Percentiles rank a stretch among this genome's conserved stretches.
These are phyloP conservation scores for Adelges cooleyi DNA, from an alignment of 1,140 invertebrate species.

Conservation along the genomic window DNA sequence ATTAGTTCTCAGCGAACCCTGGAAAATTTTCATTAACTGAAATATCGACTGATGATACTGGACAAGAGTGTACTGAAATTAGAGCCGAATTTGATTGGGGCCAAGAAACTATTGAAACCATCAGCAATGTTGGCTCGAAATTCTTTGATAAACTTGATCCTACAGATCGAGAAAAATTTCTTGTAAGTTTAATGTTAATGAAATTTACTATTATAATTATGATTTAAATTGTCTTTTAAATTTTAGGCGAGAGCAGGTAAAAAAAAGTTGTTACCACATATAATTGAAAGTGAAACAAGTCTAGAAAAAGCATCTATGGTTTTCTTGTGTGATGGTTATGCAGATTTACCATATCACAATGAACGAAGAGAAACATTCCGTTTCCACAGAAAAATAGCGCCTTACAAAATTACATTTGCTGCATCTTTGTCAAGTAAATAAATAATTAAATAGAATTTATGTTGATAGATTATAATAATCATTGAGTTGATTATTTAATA, in stretches of 20 bases:
- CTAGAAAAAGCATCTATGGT: slow-evolving; percentile 48
- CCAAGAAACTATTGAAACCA: slow-evolving; percentile 37
- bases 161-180: slow-evolving; percentile 38
- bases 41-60: slow-evolving; percentile 38
- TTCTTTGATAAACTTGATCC: slow-evolving; percentile 30
- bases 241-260: slow-evolving; percentile 40
- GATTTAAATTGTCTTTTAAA: not conserved
- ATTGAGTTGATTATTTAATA: slow-evolving; percentile 6
- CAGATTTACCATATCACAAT: slow-evolving; percentile 35
- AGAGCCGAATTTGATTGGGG: slow-evolving; percentile 42
- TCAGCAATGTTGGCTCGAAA: slow-evolving; percentile 31
- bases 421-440: slow-evolving; percentile 39
- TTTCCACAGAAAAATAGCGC: slow-evolving; percentile 57
- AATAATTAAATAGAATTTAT: not conserved
- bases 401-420: slow-evolving; percentile 57
- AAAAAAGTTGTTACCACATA: slow-evolving; percentile 38
- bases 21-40: slow-evolving; percentile 48
- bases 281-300: slow-evolving; percentile 44
- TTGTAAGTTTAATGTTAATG: slow-evolving; percentile 33
- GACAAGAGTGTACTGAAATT: slow-evolving; percentile 41
- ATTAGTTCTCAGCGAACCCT: slow-evolving; percentile 53
- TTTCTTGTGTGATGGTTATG: slow-evolving; percentile 50
- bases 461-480: not conserved
- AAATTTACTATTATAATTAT: not conserved
- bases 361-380: slow-evolving; percentile 40